phyloP scores from a whole-genome alignment of 2,797 vertebrate genomes.

The Dromococcyx pavoninus region DNA sequence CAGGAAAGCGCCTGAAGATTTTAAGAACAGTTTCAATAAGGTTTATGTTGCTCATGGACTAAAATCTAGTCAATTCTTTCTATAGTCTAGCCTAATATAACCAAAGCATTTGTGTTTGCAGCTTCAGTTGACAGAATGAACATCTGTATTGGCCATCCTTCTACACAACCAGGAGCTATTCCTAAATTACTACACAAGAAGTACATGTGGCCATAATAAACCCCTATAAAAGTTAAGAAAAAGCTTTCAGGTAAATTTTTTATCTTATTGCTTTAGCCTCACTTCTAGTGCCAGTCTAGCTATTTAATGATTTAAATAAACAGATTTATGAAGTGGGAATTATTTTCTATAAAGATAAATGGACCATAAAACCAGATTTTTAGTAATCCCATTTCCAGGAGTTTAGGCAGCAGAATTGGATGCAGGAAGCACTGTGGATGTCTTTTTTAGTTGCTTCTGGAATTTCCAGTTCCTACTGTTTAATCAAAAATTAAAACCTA shows the following conservation, averaged over 20 bases:
- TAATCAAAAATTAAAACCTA: neutral
- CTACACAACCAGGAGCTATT: neutral
- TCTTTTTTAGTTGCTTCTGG: neutral
- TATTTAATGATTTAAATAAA: neutral
- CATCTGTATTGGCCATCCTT: neutral
- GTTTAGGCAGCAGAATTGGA: neutral
- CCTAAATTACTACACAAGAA: neutral
- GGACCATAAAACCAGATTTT: neutral
- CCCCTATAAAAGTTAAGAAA: neutral
- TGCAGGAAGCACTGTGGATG: neutral
- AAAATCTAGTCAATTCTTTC: neutral
- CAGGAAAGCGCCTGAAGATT: neutral
- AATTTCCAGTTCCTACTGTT: neutral
- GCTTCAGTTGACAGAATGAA: neutral
- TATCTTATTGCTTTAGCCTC: neutral
- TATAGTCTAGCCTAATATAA: fast-evolving
- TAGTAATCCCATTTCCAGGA: neutral
- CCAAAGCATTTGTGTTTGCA: neutral
- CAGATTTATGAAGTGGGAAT: neutral
- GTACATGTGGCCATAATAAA: neutral
- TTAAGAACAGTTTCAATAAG: neutral
- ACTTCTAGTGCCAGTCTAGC: neutral
- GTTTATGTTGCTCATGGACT: neutral
- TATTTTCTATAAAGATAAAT: neutral
- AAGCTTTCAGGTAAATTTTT: neutral